A percentile compares a stretch with the other conserved stretches of the same genome.
Evolutionary conservation across 2,113 vertebrate genomes (phyloP).

Genomic region (Dipodomys ordii): DNA sequence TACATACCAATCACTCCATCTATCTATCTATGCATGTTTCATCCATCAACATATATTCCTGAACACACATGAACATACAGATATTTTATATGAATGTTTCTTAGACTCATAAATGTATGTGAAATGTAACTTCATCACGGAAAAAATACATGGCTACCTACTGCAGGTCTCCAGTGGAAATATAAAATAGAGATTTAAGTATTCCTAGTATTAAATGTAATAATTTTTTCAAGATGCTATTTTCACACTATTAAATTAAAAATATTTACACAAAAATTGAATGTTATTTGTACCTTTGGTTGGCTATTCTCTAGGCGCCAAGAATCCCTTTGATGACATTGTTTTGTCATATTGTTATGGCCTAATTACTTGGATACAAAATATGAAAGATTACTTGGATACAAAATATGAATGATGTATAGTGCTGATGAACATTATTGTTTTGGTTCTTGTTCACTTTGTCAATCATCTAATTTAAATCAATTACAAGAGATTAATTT

Average conservation of each 20-base stretch:
- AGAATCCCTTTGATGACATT: not conserved
- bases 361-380: not conserved
- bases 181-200: not conserved
- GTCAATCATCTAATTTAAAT: conserved; percentile 72
- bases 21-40: not conserved
- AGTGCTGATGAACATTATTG: conserved; percentile 68
- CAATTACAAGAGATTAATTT: conserved; percentile 51
- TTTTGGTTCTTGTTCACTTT: conserved; percentile 63
- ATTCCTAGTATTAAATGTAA: not conserved
- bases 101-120: not conserved
- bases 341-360: not conserved
- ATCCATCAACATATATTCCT: not conserved
- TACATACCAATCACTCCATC: too few relatives aligned
- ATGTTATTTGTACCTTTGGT: not conserved
- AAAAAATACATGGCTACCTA: not conserved
- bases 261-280: not conserved
- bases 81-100: not conserved
- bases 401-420: conserved; percentile 20
- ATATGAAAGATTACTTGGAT: conserved; percentile 20
- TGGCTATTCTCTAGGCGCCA: not conserved
- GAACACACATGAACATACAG: not conserved
- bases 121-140: not conserved
- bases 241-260: not conserved
- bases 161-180: not conserved
- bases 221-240: not conserved